These are phyloP conservation scores for Gryllus bimaculatus DNA, from an alignment of 1,140 invertebrate species.

Conservation along the genomic window DNA sequence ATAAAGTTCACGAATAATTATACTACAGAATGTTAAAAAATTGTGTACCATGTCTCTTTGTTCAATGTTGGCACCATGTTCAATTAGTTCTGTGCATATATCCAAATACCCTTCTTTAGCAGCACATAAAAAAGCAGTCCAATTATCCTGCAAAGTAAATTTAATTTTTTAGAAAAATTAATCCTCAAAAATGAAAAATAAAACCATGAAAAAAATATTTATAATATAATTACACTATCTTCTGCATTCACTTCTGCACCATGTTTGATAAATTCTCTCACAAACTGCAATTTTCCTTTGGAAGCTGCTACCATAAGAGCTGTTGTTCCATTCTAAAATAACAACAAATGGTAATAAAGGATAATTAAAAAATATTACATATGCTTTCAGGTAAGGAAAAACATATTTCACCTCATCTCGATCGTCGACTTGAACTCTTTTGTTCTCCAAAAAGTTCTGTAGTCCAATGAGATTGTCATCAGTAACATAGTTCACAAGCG, in stretches of 20 bases:
- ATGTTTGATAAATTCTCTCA: slow-evolving; percentile 69
- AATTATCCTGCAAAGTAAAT: slow-evolving; percentile 62
- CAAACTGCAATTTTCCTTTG: slow-evolving; percentile 70
- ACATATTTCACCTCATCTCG: slow-evolving; percentile 64
- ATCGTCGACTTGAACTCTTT: slow-evolving; percentile 75
- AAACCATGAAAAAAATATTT: neutral
- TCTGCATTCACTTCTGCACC: slow-evolving; percentile 84
- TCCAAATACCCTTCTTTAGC: slow-evolving; percentile 81
- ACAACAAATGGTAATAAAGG: slow-evolving; percentile 10
- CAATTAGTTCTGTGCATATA: slow-evolving; percentile 71
- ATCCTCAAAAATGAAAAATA: too few species aligned
- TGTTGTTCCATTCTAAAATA: slow-evolving; percentile 74
- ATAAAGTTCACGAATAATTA: too few species aligned
- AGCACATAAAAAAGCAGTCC: slow-evolving; percentile 84
- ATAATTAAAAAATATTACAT: slow-evolving; percentile 7
- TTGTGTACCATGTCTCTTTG: slow-evolving; percentile 78
- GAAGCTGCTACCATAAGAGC: slow-evolving; percentile 81
- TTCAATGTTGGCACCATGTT: slow-evolving; percentile 79
- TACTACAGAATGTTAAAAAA: neutral
- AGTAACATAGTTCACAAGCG: slow-evolving; percentile 66
- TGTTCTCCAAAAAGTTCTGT: slow-evolving; percentile 70
- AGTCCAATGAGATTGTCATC: slow-evolving; percentile 71
- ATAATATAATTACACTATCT: slow-evolving; percentile 51
- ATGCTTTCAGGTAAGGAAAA: neutral
- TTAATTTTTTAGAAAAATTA: neutral